phyloP scores from a whole-genome alignment of 1,140 invertebrate genomes.

The Neodiprion virginianus region DNA sequence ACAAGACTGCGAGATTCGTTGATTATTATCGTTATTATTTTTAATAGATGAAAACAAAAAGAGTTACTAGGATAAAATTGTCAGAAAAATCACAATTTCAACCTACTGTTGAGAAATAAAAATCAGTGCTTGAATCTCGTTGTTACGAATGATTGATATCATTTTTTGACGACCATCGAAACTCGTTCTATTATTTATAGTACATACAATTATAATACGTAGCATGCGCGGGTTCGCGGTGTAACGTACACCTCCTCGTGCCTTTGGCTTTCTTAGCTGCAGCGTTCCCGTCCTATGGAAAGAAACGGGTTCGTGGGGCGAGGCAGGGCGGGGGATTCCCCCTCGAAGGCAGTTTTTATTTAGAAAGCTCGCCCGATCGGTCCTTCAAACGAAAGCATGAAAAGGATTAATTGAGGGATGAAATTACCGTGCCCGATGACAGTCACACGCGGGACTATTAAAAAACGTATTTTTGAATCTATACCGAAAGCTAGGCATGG shows the following conservation, averaged over 20 bases:
- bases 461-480: too few relatives aligned
- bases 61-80: too few relatives aligned
- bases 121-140: too few relatives aligned
- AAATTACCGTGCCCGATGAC: not conserved
- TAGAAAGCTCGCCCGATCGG: not conserved
- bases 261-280: not conserved
- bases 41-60: too few relatives aligned
- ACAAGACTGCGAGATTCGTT: too few relatives aligned
- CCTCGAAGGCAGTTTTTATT: conserved; percentile 2
- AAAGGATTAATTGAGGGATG: not conserved
- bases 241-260: not conserved
- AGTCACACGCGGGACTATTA: not conserved
- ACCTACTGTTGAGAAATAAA: too few relatives aligned
- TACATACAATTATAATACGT: not conserved
- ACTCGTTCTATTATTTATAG: not conserved
- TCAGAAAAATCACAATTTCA: too few relatives aligned
- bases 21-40: too few relatives aligned
- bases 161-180: too few relatives aligned
- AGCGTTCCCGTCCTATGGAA: conserved; percentile 1
- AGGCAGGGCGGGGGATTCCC: not conserved
- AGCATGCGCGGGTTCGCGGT: not conserved
- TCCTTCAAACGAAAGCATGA: not conserved
- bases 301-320: conserved; percentile 1
- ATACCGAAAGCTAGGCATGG: not conserved
- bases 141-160: too few relatives aligned